Evolutionary conservation across 1,140 invertebrate species (phyloP).

Genomic region (Heliothis virescens): DNA sequence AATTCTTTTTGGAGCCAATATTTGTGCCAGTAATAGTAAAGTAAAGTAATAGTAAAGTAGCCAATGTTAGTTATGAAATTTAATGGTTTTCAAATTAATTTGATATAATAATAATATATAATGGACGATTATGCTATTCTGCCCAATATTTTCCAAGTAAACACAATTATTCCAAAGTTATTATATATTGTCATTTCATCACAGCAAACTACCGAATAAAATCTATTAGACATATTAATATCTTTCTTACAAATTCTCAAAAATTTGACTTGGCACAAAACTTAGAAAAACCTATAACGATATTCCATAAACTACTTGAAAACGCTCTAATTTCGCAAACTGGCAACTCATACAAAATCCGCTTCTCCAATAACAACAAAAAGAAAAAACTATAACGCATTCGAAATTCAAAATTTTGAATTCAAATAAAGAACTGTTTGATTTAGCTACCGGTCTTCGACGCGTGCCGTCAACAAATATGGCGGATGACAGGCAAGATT

Average conservation of each 20-base stretch:
- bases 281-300: too few relatives aligned
- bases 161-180: too few relatives aligned
- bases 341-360: background rate
- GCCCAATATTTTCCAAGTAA: too few relatives aligned
- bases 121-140: too few relatives aligned
- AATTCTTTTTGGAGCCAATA: background rate
- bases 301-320: background rate
- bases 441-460: slow-evolving; percentile 29
- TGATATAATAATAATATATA: too few relatives aligned
- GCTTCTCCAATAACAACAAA: background rate
- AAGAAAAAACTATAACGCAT: slow-evolving; percentile 36
- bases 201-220: too few relatives aligned
- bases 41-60: background rate
- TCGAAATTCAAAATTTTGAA: slow-evolving; percentile 23
- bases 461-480: slow-evolving; percentile 35
- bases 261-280: too few relatives aligned
- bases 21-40: background rate
- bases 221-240: too few relatives aligned
- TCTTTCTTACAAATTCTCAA: too few relatives aligned
- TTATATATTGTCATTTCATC: too few relatives aligned
- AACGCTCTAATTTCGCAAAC: background rate
- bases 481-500: background rate
- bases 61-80: too few relatives aligned
- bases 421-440: slow-evolving; percentile 41
- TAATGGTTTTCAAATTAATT: too few relatives aligned